Percentiles rank a stretch among this genome's conserved stretches.
phyloP scores from a whole-genome alignment of 1,140 invertebrate species.

The Calliphora vicina region DNA sequence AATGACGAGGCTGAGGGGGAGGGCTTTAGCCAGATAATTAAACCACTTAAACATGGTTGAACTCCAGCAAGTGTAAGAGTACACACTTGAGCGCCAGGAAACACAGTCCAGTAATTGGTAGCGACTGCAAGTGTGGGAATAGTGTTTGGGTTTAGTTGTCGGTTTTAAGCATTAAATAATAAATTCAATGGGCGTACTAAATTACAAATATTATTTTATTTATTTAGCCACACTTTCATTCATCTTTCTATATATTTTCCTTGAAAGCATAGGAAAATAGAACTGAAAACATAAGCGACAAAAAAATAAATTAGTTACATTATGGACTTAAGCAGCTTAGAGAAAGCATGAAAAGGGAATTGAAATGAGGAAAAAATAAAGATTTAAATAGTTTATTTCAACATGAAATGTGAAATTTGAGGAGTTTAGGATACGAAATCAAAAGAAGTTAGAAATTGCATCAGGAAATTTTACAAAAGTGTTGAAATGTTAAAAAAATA shows the following conservation, averaged over 20 bases:
- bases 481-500: too few species aligned
- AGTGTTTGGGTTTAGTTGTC: neutral
- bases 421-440: too few species aligned
- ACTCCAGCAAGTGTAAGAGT: neutral
- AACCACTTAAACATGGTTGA: neutral
- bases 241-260: neutral
- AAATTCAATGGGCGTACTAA: conserved; percentile 9
- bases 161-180: conserved; percentile 3
- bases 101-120: neutral
- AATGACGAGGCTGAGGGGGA: neutral
- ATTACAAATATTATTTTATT: conserved; percentile 2
- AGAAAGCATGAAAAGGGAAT: neutral
- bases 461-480: too few species aligned
- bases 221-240: neutral
- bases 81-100: neutral
- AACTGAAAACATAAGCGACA: too few species aligned
- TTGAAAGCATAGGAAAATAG: neutral
- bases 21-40: neutral
- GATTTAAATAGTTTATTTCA: neutral
- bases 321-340: neutral
- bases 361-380: neutral
- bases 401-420: too few species aligned
- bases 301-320: conserved; percentile 1
- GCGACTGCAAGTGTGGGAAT: neutral
- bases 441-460: too few species aligned